phyloP scores from a whole-genome alignment of 2,797 vertebrate species.

The Allobates femoralis region DNA sequence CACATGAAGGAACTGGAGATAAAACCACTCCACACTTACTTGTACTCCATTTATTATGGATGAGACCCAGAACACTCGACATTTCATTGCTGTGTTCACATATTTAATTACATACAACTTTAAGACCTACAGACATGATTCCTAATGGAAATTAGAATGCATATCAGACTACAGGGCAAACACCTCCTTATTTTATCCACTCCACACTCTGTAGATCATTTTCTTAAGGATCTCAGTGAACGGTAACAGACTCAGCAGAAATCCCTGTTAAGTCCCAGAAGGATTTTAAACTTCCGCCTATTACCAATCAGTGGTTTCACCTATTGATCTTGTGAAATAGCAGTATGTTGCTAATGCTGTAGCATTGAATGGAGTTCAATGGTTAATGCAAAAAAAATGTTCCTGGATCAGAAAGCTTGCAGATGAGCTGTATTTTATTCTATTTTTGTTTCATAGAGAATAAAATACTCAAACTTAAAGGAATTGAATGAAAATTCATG shows the following conservation, averaged over 20 bases:
- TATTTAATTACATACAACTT: conserved; percentile 51
- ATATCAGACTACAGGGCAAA: conserved; percentile 51
- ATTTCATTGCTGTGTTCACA: conserved; percentile 37
- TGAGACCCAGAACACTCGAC: conserved; percentile 20
- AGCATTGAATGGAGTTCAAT: neutral
- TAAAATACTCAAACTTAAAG: neutral
- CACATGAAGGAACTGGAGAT: conserved; percentile 18
- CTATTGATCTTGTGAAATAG: conserved; percentile 53
- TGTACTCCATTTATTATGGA: conserved; percentile 41
- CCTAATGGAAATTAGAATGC: conserved; percentile 44
- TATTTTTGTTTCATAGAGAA: neutral
- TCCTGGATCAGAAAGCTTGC: neutral
- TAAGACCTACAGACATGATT: conserved; percentile 35
- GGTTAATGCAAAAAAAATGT: neutral
- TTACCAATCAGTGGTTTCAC: conserved; percentile 60
- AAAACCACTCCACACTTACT: conserved; percentile 25
- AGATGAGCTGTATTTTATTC: neutral
- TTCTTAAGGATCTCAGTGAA: conserved; percentile 46
- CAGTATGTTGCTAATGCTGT: conserved; percentile 39
- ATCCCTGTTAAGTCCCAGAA: conserved; percentile 40
- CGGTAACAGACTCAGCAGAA: conserved; percentile 55
- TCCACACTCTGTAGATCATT: conserved; percentile 39
- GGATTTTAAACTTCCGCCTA: conserved; percentile 55
- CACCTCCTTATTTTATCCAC: conserved; percentile 40
- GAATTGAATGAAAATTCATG: neutral